Percentiles rank a stretch among this genome's conserved stretches.
phyloP scores from a whole-genome alignment of 2,113 vertebrate genomes.

The Fregata magnificens region DNA sequence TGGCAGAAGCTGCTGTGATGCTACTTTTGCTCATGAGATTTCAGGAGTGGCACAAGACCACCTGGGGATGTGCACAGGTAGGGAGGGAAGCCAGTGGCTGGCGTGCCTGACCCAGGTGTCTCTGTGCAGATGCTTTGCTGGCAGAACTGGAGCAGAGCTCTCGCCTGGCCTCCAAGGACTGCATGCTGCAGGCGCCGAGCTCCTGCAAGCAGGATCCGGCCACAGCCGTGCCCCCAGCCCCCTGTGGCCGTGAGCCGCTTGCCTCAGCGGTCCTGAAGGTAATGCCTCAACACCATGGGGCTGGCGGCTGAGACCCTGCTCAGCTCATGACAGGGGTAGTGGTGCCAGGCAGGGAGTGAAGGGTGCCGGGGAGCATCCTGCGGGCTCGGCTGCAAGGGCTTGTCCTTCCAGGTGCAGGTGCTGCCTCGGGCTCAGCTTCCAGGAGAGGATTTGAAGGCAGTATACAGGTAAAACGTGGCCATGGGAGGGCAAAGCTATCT shows the following conservation, averaged over 20 bases:
- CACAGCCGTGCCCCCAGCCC: neutral
- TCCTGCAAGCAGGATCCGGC: neutral
- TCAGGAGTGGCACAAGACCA: fast-evolving
- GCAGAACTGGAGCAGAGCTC: conserved; percentile 69
- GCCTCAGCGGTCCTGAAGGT: neutral
- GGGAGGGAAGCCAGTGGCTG: neutral
- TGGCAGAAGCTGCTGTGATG: neutral
- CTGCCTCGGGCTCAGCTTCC: neutral
- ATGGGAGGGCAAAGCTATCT: neutral
- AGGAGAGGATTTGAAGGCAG: neutral
- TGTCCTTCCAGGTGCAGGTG: conserved; percentile 43
- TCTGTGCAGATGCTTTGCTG: conserved; percentile 62
- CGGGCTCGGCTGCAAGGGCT: neutral
- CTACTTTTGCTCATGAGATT: neutral
- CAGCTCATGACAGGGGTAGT: fast-evolving
- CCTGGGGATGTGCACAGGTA: neutral
- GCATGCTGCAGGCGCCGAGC: neutral
- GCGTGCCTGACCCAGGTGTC: fast-evolving
- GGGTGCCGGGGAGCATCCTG: neutral
- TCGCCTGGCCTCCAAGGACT: neutral
- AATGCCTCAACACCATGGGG: neutral
- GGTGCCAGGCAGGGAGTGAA: neutral
- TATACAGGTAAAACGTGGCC: conserved; percentile 60
- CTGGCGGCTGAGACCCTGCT: neutral
- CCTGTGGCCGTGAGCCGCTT: fast-evolving